These are phyloP conservation scores for Plectropomus leopardus DNA, from an alignment of 2,113 vertebrate genomes.

Conservation along the genomic window DNA sequence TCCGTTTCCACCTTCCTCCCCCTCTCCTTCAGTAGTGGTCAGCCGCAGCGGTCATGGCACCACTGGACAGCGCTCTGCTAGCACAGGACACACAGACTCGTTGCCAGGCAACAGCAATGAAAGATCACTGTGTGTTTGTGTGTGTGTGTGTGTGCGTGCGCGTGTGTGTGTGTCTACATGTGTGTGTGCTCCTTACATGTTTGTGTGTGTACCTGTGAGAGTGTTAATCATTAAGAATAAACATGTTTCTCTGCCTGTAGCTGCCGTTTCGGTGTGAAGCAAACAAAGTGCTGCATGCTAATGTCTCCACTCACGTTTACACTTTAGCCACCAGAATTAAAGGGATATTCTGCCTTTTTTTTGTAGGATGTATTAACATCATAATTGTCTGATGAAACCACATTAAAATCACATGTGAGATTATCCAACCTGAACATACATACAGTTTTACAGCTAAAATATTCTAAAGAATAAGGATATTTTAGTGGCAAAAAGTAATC, in stretches of 20 bases:
- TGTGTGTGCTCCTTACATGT: slow-evolving; percentile 45
- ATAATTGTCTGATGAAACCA: neutral
- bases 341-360: neutral
- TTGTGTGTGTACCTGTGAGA: slow-evolving; percentile 64
- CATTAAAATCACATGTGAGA: neutral
- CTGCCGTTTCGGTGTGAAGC: slow-evolving; percentile 42
- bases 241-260: slow-evolving; percentile 67
- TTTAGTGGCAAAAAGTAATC: neutral
- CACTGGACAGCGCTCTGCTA: slow-evolving; percentile 82
- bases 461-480: neutral
- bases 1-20: neutral
- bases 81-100: slow-evolving; percentile 84
- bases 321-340: neutral
- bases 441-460: neutral
- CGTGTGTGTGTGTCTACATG: slow-evolving; percentile 32
- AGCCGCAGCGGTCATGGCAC: slow-evolving; percentile 83
- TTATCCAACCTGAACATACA: neutral
- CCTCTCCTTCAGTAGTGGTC: slow-evolving; percentile 77
- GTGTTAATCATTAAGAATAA: slow-evolving; percentile 82
- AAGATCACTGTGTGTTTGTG: slow-evolving; percentile 76
- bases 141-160: slow-evolving; percentile 40
- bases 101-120: slow-evolving; percentile 89
- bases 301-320: slow-evolving; percentile 40
- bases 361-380: slow-evolving; percentile 1
- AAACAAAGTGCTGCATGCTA: slow-evolving; percentile 69